Evolutionary conservation across 2,113 vertebrate genomes (phyloP).

Genomic region (Etia nguti): DNA sequence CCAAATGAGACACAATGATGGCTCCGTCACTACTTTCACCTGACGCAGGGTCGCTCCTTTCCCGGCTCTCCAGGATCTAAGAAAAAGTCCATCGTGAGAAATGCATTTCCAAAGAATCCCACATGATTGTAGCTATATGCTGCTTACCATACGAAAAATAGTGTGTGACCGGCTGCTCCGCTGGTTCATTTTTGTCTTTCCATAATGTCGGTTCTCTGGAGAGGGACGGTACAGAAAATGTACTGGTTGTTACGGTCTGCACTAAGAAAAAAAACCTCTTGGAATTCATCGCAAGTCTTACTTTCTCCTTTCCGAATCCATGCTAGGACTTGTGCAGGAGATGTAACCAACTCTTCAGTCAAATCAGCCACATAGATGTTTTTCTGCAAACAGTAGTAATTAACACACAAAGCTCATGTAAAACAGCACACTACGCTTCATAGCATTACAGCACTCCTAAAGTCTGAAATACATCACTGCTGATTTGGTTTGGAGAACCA

Average conservation of each 20-base stretch:
- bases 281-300: conserved; percentile 58
- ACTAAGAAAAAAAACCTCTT: neutral
- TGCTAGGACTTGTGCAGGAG: conserved; percentile 81
- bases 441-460: neutral
- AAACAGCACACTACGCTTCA: neutral
- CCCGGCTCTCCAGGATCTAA: conserved; percentile 92
- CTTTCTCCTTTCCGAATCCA: conserved; percentile 95
- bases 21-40: conserved; percentile 83
- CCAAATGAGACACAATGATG: conserved; percentile 94
- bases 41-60: conserved; percentile 78
- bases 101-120: neutral
- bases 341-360: conserved; percentile 87
- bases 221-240: neutral
- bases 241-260: neutral
- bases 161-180: conserved; percentile 94
- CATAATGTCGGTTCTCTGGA: conserved; percentile 90
- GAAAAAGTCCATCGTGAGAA: neutral
- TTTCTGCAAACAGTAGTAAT: conserved; percentile 72
- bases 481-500: neutral
- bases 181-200: conserved; percentile 94
- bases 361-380: conserved; percentile 90
- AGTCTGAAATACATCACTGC: neutral
- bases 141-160: conserved; percentile 92
- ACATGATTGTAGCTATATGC: no score
- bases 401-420: neutral